Conservation (phyloP, 2,113 vertebrate genomes). For the Oostethus manadensis region DNA sequence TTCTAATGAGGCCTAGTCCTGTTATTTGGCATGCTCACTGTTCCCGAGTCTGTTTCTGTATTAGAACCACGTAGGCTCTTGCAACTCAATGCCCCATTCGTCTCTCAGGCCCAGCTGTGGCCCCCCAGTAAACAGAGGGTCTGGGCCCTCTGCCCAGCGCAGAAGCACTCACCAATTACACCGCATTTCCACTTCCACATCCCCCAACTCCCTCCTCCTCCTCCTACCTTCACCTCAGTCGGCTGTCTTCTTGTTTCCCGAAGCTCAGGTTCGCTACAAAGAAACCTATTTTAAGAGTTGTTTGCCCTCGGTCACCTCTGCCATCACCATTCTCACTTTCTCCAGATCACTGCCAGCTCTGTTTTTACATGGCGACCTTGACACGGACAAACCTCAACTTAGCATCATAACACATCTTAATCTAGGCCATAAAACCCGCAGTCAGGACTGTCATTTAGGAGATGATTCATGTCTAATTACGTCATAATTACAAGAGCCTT, state of each 20-base stretch:
- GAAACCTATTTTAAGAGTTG: slow-evolving; percentile 57
- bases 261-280: slow-evolving; percentile 39
- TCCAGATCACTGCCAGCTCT: slow-evolving; percentile 20
- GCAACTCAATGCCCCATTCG: slow-evolving; percentile 2
- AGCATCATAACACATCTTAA: slow-evolving; percentile 1
- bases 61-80: slow-evolving; percentile 30
- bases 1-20: slow-evolving; percentile 14
- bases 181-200: slow-evolving; percentile 14
- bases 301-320: slow-evolving; percentile 37
- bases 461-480: slow-evolving; percentile 1
- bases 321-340: slow-evolving; percentile 34
- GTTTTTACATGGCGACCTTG: slow-evolving; percentile 29
- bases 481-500: slow-evolving; percentile 3
- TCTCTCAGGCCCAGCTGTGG: slow-evolving; percentile 1
- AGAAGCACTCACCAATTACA: slow-evolving; percentile 29
- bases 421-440: neutral
- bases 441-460: neutral
- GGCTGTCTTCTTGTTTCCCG: slow-evolving; percentile 26
- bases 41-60: slow-evolving; percentile 27
- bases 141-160: slow-evolving; percentile 44
- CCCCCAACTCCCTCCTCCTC: neutral
- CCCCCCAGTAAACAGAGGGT: slow-evolving; percentile 32
- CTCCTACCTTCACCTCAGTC: slow-evolving; percentile 4
- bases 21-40: slow-evolving; percentile 20
- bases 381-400: neutral